phyloP scores from a whole-genome alignment of 2,888 invertebrate species.

The Folsomia candida region DNA sequence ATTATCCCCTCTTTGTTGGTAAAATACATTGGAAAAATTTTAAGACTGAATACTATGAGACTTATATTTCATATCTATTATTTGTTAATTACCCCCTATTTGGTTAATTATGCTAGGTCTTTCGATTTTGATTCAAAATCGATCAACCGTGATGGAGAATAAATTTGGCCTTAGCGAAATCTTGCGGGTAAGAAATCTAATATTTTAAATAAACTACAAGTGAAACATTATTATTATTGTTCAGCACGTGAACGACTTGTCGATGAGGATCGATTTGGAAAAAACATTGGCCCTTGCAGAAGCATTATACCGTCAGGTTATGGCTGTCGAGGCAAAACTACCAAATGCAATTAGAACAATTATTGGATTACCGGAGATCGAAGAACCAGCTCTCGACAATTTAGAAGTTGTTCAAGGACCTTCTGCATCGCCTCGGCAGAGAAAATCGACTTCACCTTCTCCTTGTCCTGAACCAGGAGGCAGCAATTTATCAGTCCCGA shows the following conservation, averaged over 20 bases:
- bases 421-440: background rate
- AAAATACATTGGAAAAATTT: too few relatives aligned
- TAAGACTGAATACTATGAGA: too few relatives aligned
- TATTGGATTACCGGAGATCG: slow-evolving; percentile 61
- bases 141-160: slow-evolving; percentile 80
- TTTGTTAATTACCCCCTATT: too few relatives aligned
- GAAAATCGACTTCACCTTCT: slow-evolving; percentile 6
- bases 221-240: slow-evolving; percentile 44
- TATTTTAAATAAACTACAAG: background rate
- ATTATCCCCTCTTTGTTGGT: slow-evolving; percentile 93
- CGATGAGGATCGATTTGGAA: slow-evolving; percentile 79
- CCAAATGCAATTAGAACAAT: slow-evolving; percentile 70
- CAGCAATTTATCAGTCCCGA: background rate
- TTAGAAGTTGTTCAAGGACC: slow-evolving; percentile 28
- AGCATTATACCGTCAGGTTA: slow-evolving; percentile 85
- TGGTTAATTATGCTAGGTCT: too few relatives aligned
- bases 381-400: slow-evolving; percentile 29
- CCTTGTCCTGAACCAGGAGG: background rate
- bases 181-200: slow-evolving; percentile 72
- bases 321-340: slow-evolving; percentile 62
- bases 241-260: slow-evolving; percentile 93
- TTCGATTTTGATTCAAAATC: slow-evolving; percentile 88
- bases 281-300: slow-evolving; percentile 82
- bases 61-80: too few relatives aligned
- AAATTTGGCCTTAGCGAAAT: slow-evolving; percentile 95